Conservation (phyloP, 2,888 invertebrate genomes). For the Xestia xanthographa region DNA sequence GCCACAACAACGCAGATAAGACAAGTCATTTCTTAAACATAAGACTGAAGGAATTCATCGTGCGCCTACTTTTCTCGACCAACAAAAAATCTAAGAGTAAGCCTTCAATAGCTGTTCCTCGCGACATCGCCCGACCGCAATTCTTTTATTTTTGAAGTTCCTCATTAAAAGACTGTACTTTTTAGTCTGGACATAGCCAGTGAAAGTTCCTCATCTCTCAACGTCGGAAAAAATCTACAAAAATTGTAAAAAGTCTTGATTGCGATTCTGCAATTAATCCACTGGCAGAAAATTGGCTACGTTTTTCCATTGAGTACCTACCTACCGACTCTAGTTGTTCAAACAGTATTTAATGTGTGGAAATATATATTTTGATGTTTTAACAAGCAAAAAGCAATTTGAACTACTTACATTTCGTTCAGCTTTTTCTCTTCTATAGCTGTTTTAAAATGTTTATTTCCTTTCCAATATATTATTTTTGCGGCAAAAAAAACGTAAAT, state of each 20-base stretch:
- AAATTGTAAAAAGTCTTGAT: conserved; percentile 54
- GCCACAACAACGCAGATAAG: not conserved
- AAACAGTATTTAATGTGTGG: not conserved
- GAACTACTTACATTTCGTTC: conserved; percentile 2
- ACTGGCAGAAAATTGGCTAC: conserved; percentile 43
- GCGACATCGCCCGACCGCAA: conserved; percentile 48
- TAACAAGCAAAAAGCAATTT: not conserved
- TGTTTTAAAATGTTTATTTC: not conserved
- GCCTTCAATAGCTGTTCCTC: conserved; percentile 55
- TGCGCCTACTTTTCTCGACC: conserved; percentile 27
- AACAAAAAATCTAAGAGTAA: conserved; percentile 32
- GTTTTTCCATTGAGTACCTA: conserved; percentile 15
- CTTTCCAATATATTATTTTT: not conserved
- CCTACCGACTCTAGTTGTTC: not conserved
- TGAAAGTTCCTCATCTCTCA: conserved; percentile 62
- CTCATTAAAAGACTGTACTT: conserved; percentile 59
- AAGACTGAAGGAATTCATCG: conserved; percentile 21
- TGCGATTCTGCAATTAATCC: conserved; percentile 44
- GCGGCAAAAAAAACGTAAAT: not conserved
- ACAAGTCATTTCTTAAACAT: not conserved
- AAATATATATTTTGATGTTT: not conserved
- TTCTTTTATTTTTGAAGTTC: conserved; percentile 64
- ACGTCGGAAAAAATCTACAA: conserved; percentile 46
- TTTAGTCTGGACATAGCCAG: conserved; percentile 55
- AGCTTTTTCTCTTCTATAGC: not conserved